A percentile compares a stretch with the other conserved stretches of the same genome.
Conservation (phyloP, 2,888 invertebrate genomes). For the Acronicta aceris region DNA sequence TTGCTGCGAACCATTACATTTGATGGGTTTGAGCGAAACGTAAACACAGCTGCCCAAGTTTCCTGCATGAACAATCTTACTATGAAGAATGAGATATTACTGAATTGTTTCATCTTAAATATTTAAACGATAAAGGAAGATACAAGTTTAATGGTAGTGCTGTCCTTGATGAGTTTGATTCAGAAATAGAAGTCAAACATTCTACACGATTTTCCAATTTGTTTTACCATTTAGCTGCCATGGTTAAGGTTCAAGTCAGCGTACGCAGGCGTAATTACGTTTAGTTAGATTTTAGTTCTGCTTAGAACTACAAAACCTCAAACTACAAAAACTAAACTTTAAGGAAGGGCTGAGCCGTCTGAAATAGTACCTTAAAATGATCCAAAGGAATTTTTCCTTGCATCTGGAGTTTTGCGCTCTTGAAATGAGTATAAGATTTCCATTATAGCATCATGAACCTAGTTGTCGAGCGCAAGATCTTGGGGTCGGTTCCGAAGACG, state of each 20-base stretch:
- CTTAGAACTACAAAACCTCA: too few relatives aligned
- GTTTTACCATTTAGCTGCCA: slow-evolving; percentile 2
- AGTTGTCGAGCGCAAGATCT: too few relatives aligned
- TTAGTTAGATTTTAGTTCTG: too few relatives aligned
- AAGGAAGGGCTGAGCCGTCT: too few relatives aligned
- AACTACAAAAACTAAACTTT: too few relatives aligned
- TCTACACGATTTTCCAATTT: not conserved
- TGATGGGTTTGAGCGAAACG: slow-evolving; percentile 34
- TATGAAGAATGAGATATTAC: slow-evolving; percentile 24
- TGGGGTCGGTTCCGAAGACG: too few relatives aligned
- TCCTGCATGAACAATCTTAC: slow-evolving; percentile 18
- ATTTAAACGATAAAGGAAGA: slow-evolving; percentile 17
- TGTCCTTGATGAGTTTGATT: slow-evolving; percentile 10
- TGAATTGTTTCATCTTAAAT: slow-evolving; percentile 12
- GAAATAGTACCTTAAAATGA: too few relatives aligned
- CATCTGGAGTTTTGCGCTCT: too few relatives aligned
- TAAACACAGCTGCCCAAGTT: slow-evolving; percentile 50
- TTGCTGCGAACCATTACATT: slow-evolving; percentile 36
- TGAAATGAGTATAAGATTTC: too few relatives aligned
- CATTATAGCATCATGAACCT: too few relatives aligned
- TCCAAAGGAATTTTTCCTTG: too few relatives aligned
- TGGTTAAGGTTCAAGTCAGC: slow-evolving; percentile 7
- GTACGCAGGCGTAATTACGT: too few relatives aligned
- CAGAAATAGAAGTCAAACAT: slow-evolving; percentile 5
- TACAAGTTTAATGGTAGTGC: slow-evolving; percentile 9